Percentiles rank a stretch among this genome's conserved stretches.
These are phyloP conservation scores for Scrobipalpa atriplicella DNA, from an alignment of 2,888 invertebrate species.

Conservation along the genomic window DNA sequence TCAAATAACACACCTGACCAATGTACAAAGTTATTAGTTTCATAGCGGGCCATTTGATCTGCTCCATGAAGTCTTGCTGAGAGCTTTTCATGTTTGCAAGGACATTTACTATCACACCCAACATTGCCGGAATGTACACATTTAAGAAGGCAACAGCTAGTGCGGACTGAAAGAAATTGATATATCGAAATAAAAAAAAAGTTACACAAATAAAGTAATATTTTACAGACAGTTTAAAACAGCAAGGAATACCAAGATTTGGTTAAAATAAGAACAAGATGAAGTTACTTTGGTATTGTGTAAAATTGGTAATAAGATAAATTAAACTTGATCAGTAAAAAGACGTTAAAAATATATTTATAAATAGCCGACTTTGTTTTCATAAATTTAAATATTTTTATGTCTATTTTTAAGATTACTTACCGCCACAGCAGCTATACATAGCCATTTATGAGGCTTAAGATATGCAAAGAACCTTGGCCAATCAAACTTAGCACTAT, in stretches of 20 bases:
- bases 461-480: conserved; percentile 87
- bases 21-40: conserved; percentile 87
- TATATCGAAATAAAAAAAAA: no score
- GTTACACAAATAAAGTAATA: neutral
- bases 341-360: no score
- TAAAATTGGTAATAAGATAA: no score
- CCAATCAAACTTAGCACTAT: conserved; percentile 90
- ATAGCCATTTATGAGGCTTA: conserved; percentile 88
- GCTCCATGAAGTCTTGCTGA: conserved; percentile 78
- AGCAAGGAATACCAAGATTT: no score
- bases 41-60: conserved; percentile 86
- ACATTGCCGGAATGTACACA: conserved; percentile 92
- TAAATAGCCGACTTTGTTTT: no score
- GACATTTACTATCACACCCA: conserved; percentile 92
- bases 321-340: no score
- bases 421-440: conserved; percentile 90
- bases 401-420: conserved; percentile 56
- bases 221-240: neutral
- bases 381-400: neutral
- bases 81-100: conserved; percentile 65
- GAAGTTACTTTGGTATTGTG: no score
- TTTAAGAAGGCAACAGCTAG: conserved; percentile 93
- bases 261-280: no score
- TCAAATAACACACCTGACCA: conserved; percentile 84
- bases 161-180: conserved; percentile 87